Conservation (phyloP, 2,113 vertebrate genomes). For the Ctenodactylus gundi region DNA sequence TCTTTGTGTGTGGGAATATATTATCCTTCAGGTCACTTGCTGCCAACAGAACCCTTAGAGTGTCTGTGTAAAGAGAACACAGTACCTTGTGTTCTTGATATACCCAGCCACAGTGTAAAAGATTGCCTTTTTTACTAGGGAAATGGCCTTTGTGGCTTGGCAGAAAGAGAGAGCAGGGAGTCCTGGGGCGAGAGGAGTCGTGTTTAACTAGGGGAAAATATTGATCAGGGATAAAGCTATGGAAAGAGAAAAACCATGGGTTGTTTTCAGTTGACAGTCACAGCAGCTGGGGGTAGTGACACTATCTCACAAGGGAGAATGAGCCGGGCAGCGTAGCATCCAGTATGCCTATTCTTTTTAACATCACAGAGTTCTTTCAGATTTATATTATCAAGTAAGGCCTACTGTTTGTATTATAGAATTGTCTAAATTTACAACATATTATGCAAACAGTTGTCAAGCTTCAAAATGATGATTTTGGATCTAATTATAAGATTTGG, state of each 20-base stretch:
- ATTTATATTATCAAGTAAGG: not conserved
- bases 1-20: not conserved
- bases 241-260: not conserved
- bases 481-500: not conserved
- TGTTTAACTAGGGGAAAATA: not conserved
- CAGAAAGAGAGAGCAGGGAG: not conserved
- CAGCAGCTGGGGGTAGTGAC: not conserved
- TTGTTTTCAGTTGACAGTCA: not conserved
- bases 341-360: not conserved
- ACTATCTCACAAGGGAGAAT: not conserved
- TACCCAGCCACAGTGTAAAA: not conserved
- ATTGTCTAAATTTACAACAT: not conserved
- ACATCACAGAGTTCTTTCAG: not conserved
- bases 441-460: not conserved
- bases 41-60: not conserved
- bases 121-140: not conserved
- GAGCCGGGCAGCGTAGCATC: not conserved
- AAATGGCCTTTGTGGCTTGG: not conserved
- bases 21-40: not conserved
- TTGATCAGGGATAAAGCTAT: not conserved
- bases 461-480: conserved; percentile 9
- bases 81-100: not conserved
- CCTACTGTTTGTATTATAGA: not conserved
- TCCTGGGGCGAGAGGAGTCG: not conserved
- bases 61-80: not conserved